Evolutionary conservation across 2,888 invertebrate genomes (phyloP).

Genomic region (Silvanus unidentatus): DNA sequence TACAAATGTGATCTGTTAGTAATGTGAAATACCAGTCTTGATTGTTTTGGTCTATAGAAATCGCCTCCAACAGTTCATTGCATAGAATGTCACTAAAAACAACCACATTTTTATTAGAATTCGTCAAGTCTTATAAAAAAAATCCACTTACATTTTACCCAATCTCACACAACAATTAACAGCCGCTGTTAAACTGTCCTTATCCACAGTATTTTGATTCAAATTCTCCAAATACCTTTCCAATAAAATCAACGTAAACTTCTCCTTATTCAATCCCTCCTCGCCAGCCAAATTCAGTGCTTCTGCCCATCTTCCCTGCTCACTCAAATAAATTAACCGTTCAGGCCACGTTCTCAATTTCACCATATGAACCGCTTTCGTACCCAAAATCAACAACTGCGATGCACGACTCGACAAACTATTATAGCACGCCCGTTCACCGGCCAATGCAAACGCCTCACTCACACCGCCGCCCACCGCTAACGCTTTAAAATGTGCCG

Average conservation of each 20-base stretch:
- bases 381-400: slow-evolving; percentile 66
- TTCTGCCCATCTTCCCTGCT: slow-evolving; percentile 53
- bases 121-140: not conserved
- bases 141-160: slow-evolving; percentile 48
- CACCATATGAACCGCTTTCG: slow-evolving; percentile 53
- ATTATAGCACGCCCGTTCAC: slow-evolving; percentile 68
- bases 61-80: slow-evolving; percentile 58
- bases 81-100: slow-evolving; percentile 53
- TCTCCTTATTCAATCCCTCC: slow-evolving; percentile 45
- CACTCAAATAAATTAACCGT: slow-evolving; percentile 57
- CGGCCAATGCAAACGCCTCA: slow-evolving; percentile 69
- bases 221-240: slow-evolving; percentile 47
- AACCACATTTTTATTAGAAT: not conserved
- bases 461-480: slow-evolving; percentile 94
- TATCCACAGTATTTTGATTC: slow-evolving; percentile 41
- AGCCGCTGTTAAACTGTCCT: slow-evolving; percentile 47
- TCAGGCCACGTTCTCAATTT: slow-evolving; percentile 63
- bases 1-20: slow-evolving; percentile 64
- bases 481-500: slow-evolving; percentile 82
- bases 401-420: slow-evolving; percentile 62
- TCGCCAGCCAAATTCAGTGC: slow-evolving; percentile 53
- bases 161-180: slow-evolving; percentile 48
- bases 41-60: slow-evolving; percentile 47
- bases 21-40: slow-evolving; percentile 57
- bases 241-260: slow-evolving; percentile 34